These are phyloP conservation scores for Carcinoscorpius rotundicauda DNA, from an alignment of 1,140 invertebrate species.

Conservation along the genomic window DNA sequence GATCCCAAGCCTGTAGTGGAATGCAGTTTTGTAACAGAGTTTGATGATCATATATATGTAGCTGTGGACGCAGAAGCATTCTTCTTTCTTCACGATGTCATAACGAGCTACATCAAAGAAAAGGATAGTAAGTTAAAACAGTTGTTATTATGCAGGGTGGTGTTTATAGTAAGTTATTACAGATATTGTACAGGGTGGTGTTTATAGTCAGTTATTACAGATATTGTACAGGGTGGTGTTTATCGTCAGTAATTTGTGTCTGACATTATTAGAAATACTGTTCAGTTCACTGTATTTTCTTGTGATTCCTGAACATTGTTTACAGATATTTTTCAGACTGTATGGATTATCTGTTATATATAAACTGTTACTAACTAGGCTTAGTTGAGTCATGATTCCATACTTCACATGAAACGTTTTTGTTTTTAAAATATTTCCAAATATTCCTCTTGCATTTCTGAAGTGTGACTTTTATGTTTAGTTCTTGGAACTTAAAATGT, in stretches of 20 bases:
- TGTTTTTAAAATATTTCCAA: too few relatives aligned
- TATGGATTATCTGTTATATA: not conserved
- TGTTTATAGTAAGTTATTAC: slow-evolving; percentile 23
- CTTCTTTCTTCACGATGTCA: slow-evolving; percentile 93
- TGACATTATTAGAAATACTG: too few relatives aligned
- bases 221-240: not conserved
- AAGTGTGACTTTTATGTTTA: too few relatives aligned
- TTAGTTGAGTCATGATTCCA: too few relatives aligned
- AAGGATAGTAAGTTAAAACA: slow-evolving; percentile 53
- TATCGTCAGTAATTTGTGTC: too few relatives aligned
- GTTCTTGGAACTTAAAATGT: too few relatives aligned
- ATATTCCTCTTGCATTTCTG: too few relatives aligned
- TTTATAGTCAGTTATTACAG: slow-evolving; percentile 12
- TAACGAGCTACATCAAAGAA: slow-evolving; percentile 87
- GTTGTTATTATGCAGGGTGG: slow-evolving; percentile 37
- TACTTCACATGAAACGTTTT: too few relatives aligned
- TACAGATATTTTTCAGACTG: not conserved
- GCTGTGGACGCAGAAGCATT: slow-evolving; percentile 96
- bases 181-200: slow-evolving; percentile 6
- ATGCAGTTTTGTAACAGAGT: slow-evolving; percentile 95
- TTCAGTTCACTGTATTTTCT: too few relatives aligned
- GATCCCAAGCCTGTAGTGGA: slow-evolving; percentile 79
- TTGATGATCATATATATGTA: slow-evolving; percentile 96
- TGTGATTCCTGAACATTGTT: too few relatives aligned
- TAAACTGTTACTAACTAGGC: not conserved